Evolutionary conservation across 2,888 invertebrate genomes (phyloP).

Genomic region (Brenthis daphne): DNA sequence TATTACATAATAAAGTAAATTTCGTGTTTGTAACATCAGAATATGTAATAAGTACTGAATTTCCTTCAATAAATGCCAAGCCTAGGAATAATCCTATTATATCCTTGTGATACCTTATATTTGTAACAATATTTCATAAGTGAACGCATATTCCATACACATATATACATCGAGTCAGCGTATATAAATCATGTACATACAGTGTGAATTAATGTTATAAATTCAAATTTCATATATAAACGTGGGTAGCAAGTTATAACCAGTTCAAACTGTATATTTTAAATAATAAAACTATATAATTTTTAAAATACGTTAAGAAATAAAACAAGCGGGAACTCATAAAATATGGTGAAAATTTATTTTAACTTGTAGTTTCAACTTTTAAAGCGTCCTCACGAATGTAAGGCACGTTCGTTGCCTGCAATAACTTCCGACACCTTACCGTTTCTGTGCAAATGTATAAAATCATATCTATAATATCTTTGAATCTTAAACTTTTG

Average conservation of each 20-base stretch:
- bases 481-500: slow-evolving; percentile 10
- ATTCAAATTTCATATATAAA: background rate
- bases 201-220: background rate
- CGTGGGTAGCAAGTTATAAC: background rate
- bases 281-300: slow-evolving; percentile 14
- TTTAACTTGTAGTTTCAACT: slow-evolving; percentile 27
- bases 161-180: no score
- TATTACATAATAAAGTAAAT: no score
- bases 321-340: slow-evolving; percentile 19
- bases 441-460: slow-evolving; percentile 18
- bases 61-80: no score
- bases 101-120: no score
- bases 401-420: slow-evolving; percentile 29
- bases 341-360: slow-evolving; percentile 25
- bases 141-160: no score
- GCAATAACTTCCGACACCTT: slow-evolving; percentile 25
- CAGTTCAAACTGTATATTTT: background rate
- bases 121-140: no score
- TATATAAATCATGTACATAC: no score
- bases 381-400: slow-evolving; percentile 28
- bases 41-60: no score
- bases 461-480: slow-evolving; percentile 21
- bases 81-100: no score
- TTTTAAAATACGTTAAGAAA: slow-evolving; percentile 8
- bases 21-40: no score